Percentiles rank a stretch among this genome's conserved stretches.
These are phyloP conservation scores for Caenorhabditis sulstoni DNA, from an alignment of 2,888 invertebrate genomes.

Conservation along the genomic window DNA sequence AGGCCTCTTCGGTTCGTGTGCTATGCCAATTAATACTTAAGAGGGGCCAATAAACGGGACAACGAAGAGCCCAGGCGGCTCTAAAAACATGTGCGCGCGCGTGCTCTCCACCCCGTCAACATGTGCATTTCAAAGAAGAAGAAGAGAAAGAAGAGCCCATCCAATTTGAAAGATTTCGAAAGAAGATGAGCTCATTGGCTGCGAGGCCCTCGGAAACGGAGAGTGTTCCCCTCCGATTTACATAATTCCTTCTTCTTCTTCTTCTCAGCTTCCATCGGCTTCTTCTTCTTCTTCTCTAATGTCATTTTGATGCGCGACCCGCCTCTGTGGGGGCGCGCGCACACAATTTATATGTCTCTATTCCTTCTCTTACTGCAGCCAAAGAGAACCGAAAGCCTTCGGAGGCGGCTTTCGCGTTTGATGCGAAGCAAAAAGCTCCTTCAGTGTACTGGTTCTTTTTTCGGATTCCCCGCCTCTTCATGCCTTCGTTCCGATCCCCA, in stretches of 20 bases:
- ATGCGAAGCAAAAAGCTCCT: neutral
- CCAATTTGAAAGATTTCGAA: slow-evolving; percentile 11
- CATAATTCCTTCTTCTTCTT: slow-evolving; percentile 35
- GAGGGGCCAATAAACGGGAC: slow-evolving; percentile 27
- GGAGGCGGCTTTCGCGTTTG: slow-evolving; percentile 4
- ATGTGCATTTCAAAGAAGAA: slow-evolving; percentile 13
- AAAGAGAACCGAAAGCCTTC: neutral
- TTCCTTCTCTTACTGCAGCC: slow-evolving; percentile 3
- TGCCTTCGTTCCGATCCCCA: neutral
- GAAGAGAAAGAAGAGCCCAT: neutral
- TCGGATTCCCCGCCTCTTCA: neutral
- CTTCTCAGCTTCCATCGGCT: neutral
- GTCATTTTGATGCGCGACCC: slow-evolving; percentile 51
- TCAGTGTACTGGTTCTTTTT: neutral
- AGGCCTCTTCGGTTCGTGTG: neutral
- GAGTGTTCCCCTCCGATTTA: slow-evolving; percentile 28
- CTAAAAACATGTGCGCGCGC: slow-evolving; percentile 25
- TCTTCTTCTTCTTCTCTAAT: slow-evolving; percentile 20
- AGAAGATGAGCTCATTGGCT: no score
- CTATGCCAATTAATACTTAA: slow-evolving; percentile 40
- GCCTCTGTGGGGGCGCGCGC: slow-evolving; percentile 10
- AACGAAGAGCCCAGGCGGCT: neutral
- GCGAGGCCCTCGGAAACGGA: neutral
- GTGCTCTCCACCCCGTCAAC: slow-evolving; percentile 7
- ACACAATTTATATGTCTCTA: slow-evolving; percentile 54